phyloP scores from a whole-genome alignment of 2,888 invertebrate genomes.

The Troilus luridus region DNA sequence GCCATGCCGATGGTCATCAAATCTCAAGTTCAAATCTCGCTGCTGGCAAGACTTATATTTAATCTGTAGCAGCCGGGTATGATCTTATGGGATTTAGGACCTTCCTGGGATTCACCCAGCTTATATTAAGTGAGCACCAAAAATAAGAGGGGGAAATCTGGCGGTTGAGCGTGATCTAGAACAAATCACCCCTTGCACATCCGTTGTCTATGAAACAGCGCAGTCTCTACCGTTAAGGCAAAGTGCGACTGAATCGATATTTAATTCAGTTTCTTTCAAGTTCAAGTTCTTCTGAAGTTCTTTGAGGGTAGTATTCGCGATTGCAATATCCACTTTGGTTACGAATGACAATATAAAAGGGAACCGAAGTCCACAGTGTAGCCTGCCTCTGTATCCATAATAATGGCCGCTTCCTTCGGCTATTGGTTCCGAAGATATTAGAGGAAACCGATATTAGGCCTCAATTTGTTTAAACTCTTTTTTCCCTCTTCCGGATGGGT shows the following conservation, averaged over 20 bases:
- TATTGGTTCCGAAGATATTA: conserved; percentile 55
- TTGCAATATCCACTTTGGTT: neutral
- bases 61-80: no score
- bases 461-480: conserved; percentile 56
- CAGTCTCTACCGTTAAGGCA: no score
- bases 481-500: neutral
- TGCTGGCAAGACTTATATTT: no score
- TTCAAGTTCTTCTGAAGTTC: neutral
- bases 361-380: neutral
- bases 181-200: no score
- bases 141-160: no score
- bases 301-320: neutral
- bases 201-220: no score
- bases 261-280: neutral
- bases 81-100: no score
- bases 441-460: conserved; percentile 54
- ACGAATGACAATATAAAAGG: neutral
- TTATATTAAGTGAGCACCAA: no score
- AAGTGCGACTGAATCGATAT: neutral
- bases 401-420: conserved; percentile 28
- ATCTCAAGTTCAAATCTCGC: no score
- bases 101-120: no score
- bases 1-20: no score
- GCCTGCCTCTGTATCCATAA: neutral
- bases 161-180: no score